A percentile compares a stretch with the other conserved stretches of the same genome.
Conservation (phyloP, 2,888 invertebrate genomes). For the Callinectes sapidus region DNA sequence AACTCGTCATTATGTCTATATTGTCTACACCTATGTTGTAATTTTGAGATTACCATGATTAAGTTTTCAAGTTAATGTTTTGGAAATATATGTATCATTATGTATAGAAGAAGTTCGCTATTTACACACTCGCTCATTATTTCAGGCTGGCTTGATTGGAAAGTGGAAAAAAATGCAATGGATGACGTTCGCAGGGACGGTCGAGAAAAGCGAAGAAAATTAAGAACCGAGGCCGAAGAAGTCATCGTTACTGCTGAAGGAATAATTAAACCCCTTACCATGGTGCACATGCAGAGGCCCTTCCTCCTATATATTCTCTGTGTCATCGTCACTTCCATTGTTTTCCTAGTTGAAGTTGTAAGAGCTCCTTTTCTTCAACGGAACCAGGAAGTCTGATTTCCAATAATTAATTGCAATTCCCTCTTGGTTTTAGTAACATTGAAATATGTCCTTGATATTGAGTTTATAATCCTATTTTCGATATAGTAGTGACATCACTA, state of each 20-base stretch:
- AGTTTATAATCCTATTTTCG: too few species aligned
- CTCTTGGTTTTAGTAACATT: background rate
- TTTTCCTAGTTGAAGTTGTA: background rate
- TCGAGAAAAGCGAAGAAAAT: background rate
- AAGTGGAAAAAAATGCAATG: conserved; percentile 9
- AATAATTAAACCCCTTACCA: background rate
- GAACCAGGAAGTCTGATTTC: background rate
- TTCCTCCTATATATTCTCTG: background rate
- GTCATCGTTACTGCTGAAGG: background rate
- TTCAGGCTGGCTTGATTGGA: conserved; percentile 3
- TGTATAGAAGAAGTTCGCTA: too few species aligned
- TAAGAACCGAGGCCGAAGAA: background rate
- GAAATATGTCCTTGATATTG: background rate
- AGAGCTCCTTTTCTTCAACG: background rate
- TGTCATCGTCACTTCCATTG: background rate
- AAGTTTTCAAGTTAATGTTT: too few species aligned
- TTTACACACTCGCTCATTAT: background rate
- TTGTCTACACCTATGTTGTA: too few species aligned
- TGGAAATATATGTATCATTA: too few species aligned
- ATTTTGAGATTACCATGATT: too few species aligned
- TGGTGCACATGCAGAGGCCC: conserved; percentile 8
- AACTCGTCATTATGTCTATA: background rate
- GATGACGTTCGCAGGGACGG: background rate
- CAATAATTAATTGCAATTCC: background rate
- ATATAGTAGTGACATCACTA: too few species aligned